Percentiles rank a stretch among this genome's conserved stretches.
Conservation (phyloP, 2,113 vertebrate genomes). For the Piprites chloris region DNA sequence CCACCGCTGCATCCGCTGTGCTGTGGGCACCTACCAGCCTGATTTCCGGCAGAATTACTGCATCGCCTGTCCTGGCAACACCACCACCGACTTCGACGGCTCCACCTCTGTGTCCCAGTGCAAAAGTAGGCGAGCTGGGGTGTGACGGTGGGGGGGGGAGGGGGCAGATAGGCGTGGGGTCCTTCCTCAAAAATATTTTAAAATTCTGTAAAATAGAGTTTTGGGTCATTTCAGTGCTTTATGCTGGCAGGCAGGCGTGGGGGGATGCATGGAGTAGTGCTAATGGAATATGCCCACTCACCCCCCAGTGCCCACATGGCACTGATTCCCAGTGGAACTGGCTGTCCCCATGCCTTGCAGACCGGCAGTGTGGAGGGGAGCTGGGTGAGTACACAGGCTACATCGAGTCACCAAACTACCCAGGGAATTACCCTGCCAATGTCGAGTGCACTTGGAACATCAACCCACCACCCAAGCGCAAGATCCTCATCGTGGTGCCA, state of each 20-base stretch:
- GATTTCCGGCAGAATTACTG: constrained; percentile 98
- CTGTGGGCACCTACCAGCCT: constrained; percentile 91
- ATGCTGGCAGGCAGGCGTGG: not conserved
- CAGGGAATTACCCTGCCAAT: constrained; percentile 93
- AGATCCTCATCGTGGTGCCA: constrained; percentile 95
- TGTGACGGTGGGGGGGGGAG: fast-evolving
- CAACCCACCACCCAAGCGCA: constrained; percentile 96
- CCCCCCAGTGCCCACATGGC: fast-evolving
- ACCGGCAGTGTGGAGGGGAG: constrained; percentile 94
- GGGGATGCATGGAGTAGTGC: not conserved
- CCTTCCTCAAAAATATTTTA: not conserved
- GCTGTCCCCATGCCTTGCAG: constrained; percentile 59
- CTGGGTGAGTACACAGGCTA: constrained; percentile 96
- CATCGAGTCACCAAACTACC: constrained; percentile 98
- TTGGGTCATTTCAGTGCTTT: not conserved
- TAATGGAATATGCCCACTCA: not conserved
- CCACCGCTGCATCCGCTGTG: constrained; percentile 94
- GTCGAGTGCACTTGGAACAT: constrained; percentile 98
- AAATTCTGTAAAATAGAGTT: not conserved
- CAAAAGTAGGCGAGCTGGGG: constrained; percentile 84
- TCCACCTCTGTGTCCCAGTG: constrained; percentile 94
- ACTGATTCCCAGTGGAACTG: not conserved
- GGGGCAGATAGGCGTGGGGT: not conserved
- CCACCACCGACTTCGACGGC: constrained; percentile 95
- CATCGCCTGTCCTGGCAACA: constrained; percentile 93